Conservation (phyloP, 2,797 vertebrate species). For the Sciurus carolinensis region DNA sequence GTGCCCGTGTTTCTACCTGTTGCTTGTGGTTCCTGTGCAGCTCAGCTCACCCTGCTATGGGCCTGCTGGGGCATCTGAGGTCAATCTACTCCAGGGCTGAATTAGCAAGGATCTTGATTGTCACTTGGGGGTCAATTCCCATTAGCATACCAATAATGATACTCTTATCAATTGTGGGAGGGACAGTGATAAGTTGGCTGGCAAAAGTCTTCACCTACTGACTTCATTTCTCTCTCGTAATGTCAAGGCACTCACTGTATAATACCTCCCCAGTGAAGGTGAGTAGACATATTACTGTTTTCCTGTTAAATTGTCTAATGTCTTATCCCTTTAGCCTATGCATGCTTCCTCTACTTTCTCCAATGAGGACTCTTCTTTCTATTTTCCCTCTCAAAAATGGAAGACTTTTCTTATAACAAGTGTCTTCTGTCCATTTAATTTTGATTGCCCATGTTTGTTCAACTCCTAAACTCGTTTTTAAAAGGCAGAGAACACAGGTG, state of each 20-base stretch:
- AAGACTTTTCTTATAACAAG: neutral
- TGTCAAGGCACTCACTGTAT: neutral
- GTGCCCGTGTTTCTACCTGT: neutral
- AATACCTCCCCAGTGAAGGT: neutral
- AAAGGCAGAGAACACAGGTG: neutral
- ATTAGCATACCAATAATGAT: neutral
- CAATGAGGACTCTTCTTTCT: neutral
- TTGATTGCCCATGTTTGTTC: neutral
- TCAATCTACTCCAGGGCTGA: neutral
- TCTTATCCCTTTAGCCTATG: neutral
- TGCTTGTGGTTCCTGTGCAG: neutral
- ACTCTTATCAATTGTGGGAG: neutral
- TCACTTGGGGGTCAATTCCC: neutral
- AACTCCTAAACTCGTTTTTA: constrained; percentile 25
- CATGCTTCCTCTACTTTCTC: neutral
- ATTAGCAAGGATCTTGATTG: neutral
- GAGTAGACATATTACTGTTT: neutral
- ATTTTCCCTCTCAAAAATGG: neutral
- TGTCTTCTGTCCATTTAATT: neutral
- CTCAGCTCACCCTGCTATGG: neutral
- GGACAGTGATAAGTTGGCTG: neutral
- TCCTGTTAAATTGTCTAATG: neutral
- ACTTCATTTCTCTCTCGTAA: neutral
- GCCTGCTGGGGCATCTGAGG: neutral
- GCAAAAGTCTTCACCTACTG: neutral